Conservation (phyloP, 2,888 invertebrate species). For the Lithophane semibrunnea region DNA sequence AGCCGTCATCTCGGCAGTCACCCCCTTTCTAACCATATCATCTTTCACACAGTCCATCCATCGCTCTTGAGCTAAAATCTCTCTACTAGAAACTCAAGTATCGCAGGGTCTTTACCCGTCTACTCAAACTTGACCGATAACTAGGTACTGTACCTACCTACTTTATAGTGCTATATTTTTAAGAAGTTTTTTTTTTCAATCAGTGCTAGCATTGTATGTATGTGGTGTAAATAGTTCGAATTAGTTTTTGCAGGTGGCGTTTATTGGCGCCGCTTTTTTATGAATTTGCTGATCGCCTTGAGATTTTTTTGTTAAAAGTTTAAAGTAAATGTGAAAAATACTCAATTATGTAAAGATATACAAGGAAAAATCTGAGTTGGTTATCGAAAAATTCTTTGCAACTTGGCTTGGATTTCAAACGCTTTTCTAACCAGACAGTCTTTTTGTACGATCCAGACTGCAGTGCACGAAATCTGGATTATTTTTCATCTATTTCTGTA, state of each 20-base stretch:
- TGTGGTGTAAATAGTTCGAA: constrained; percentile 1
- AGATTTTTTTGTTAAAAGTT: no score
- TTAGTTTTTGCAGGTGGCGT: constrained; percentile 39
- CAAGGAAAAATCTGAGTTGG: no score
- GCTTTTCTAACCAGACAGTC: no score
- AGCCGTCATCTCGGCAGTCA: background rate
- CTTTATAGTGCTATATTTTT: background rate
- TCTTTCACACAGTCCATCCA: background rate
- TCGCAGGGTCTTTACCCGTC: background rate
- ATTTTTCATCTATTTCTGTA: no score
- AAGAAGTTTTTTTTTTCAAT: background rate
- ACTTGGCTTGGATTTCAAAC: no score
- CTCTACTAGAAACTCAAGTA: no score
- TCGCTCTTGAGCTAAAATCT: background rate
- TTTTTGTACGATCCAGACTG: no score
- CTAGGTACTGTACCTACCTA: background rate
- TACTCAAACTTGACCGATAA: constrained; percentile 10
- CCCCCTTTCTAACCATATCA: background rate
- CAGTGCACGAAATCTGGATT: no score
- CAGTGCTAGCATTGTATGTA: background rate
- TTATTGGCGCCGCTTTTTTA: constrained; percentile 7
- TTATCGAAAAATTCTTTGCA: no score
- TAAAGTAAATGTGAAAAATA: no score
- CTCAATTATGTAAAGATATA: no score
- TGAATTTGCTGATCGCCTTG: no score